Conservation (phyloP, 2,797 vertebrate genomes). For the Columba guinea region DNA sequence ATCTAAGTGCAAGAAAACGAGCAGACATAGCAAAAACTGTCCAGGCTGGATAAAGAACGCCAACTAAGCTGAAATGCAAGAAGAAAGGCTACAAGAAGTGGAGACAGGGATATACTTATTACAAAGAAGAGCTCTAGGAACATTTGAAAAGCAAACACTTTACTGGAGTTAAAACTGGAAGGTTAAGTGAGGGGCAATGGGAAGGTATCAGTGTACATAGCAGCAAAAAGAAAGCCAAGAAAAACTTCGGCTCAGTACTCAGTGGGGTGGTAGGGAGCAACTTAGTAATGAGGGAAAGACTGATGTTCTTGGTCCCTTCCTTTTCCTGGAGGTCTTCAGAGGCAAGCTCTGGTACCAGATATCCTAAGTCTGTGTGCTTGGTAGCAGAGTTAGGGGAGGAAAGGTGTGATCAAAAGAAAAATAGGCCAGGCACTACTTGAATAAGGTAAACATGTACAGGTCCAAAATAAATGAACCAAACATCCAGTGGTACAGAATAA, state of each 20-base stretch:
- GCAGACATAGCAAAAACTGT: background rate
- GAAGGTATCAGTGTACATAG: background rate
- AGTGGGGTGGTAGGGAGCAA: too few relatives aligned
- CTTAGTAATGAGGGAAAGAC: background rate
- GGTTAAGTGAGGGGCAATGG: background rate
- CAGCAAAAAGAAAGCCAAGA: background rate
- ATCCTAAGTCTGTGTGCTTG: background rate
- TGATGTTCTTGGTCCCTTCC: background rate
- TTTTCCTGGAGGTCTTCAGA: background rate
- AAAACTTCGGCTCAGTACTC: background rate
- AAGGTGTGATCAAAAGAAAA: background rate
- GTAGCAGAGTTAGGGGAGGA: background rate
- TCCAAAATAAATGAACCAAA: background rate
- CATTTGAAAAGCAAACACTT: background rate
- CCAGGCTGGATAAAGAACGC: background rate
- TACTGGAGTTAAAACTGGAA: background rate
- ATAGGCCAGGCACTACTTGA: background rate
- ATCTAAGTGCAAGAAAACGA: background rate
- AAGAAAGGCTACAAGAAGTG: background rate
- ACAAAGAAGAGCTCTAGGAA: background rate
- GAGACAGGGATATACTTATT: background rate
- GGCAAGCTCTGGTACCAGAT: background rate
- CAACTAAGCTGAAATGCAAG: background rate
- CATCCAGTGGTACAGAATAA: background rate
- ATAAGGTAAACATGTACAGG: fast-evolving